Evolutionary conservation across 1,140 invertebrate genomes (phyloP), one percentile per base, ranked within the genome.

Genomic region (Gerris buenoi): DNA sequence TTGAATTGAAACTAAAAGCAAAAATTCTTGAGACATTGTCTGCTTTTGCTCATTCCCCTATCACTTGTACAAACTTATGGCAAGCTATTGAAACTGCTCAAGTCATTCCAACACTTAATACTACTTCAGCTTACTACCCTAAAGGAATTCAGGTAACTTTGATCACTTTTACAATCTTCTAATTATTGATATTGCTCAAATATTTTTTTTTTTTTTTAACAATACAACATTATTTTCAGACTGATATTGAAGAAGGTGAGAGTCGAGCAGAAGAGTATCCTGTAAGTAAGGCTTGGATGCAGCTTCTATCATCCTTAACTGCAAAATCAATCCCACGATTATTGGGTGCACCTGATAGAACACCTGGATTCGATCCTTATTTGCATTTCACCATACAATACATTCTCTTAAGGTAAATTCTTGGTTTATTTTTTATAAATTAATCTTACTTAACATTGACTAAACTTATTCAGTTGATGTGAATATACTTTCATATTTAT

Each of bases 341-440:
- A n/a, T 78, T 95, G 3, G 92, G 92, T 5, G 86, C 86, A 1
- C 90, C 90, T 0, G 79, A 84, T 2, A 80, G 93, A n/a, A 83
- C 85, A 60, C 90, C 92, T 1, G 92, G 93, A 1, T 89, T 96
- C 70, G 87, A 92, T 78, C 91, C 93, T 0, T 97, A 96, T 75
- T 76, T 96, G 15, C 83, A 87, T 2, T 95, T 93, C 75, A 84
- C 93, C 25, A 79, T 88, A 13, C 84, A 89, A 71, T 82, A 84
- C 0, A 85, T 96, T 0, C 88, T 95, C 56, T 76, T 94, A 1
- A 85, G 87, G 69, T 90, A 89, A n/a, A n/a, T n/a, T n/a, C n/a
- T n/a, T n/a, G n/a, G n/a, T n/a, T n/a, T n/a, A n/a, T n/a, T n/a
- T n/a, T n/a, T n/a, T n/a, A n/a, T n/a, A n/a, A n/a, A n/a, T n/a